Percentiles rank a stretch among this genome's conserved stretches.
These are phyloP conservation scores for Paedocypris sp. DNA, from an alignment of 2,113 vertebrate species.

Conservation along the genomic window DNA sequence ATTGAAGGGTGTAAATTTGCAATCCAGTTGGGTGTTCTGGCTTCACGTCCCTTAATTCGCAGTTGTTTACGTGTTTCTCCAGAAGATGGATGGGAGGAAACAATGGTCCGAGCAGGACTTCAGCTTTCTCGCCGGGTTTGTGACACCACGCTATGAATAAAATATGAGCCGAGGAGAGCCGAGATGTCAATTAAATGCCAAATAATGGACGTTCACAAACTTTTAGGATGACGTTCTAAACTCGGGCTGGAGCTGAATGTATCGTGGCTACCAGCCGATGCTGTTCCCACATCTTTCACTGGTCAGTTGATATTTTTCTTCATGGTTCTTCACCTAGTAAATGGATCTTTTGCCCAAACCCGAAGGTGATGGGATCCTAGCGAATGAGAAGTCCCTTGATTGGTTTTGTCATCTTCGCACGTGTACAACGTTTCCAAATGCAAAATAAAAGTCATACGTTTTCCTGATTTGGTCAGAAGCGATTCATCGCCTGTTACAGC, in stretches of 20 bases:
- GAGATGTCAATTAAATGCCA: conserved; percentile 9
- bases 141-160: conserved; percentile 16
- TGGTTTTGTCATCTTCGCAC: conserved; percentile 50
- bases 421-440: conserved; percentile 52
- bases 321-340: too few species aligned
- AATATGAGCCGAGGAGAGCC: conserved; percentile 27
- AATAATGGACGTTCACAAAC: neutral
- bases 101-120: conserved; percentile 17
- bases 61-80: conserved; percentile 51
- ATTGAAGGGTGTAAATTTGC: conserved; percentile 56
- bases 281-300: neutral
- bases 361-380: too few species aligned
- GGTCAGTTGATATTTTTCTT: conserved; percentile 7
- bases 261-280: neutral
- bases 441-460: conserved; percentile 53
- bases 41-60: conserved; percentile 37
- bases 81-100: neutral
- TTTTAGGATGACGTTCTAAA: neutral
- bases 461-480: too few species aligned
- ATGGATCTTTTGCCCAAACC: too few species aligned
- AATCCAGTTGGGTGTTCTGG: conserved; percentile 45
- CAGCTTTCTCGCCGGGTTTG: conserved; percentile 27
- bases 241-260: neutral
- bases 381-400: conserved; percentile 58
- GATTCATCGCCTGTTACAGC: too few species aligned